Percentiles rank a stretch among this genome's conserved stretches.
Evolutionary conservation across 2,113 vertebrate species (phyloP).

Genomic region (Ictalurus punctatus): DNA sequence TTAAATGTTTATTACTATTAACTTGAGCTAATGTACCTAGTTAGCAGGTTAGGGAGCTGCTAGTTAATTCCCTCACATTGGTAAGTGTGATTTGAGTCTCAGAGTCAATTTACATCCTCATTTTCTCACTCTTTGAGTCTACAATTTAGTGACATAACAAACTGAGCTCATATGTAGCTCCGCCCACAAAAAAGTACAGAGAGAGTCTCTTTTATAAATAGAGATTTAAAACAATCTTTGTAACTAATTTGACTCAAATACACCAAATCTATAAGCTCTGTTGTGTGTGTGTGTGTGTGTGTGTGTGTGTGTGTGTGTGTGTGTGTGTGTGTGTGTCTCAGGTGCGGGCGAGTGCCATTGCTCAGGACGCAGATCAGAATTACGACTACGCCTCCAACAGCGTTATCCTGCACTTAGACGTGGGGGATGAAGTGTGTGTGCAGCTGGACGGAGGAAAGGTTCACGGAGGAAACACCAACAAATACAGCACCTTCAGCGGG

Average conservation of each 20-base stretch:
- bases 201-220: not conserved
- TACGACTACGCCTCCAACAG: conserved; percentile 93
- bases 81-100: not conserved
- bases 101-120: not conserved
- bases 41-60: too few species aligned
- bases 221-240: not conserved
- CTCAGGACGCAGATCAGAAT: conserved; percentile 82
- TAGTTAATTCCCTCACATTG: not conserved
- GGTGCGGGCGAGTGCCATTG: conserved; percentile 87
- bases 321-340: conserved; percentile 54
- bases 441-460: conserved; percentile 92
- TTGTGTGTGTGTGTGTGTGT: not conserved
- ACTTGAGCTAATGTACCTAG: not conserved
- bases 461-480: conserved; percentile 91
- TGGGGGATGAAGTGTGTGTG: conserved; percentile 89
- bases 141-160: not conserved
- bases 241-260: not conserved
- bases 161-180: not conserved
- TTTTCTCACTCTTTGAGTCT: not conserved
- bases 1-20: not conserved
- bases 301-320: conserved; percentile 14
- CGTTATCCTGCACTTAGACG: conserved; percentile 88
- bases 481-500: conserved; percentile 94
- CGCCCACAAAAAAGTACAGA: not conserved
- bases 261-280: not conserved